Evolutionary conservation across 2,888 invertebrate species (phyloP), one percentile per base, ranked within the genome.

Genomic region (Sinelater perroti): DNA sequence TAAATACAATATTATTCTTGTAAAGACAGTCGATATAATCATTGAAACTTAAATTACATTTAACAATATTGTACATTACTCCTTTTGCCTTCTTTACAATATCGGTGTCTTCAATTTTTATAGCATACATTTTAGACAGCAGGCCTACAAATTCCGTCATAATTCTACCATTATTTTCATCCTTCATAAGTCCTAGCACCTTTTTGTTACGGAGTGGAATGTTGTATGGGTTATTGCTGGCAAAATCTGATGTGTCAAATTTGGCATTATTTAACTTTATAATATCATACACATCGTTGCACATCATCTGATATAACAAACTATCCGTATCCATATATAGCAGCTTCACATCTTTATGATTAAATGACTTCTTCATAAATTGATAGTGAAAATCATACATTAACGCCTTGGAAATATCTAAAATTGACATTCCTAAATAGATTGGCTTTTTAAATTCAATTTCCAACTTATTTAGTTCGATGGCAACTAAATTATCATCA

Each of bases 131-230:
- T 54, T 70, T 70, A 4, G 66, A 45, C 38, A 63, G 42, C 6
- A 72, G 47, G 1, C 71, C 73, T 1, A 71, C 61, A 60, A 71
- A 75, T 57, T 73, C 68, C 1, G 59, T 67, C 61, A 73, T 70
- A 10, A 70, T 61, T 42, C 50, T 38, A 2, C 72, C 71, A 17
- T 67, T 65, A 35, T 62, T 65, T 53, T 75, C 73, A 62, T 73
- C 72, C 59, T 74, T 73, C 67, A 74, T 70, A 28, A 72, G 46
- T 2, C 74, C 72, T 2, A 70, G 16, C 1, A 70, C 61, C 62
- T 72, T 72, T 57, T 70, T 72, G 38, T 71, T 71, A 1, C 42
- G 66, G 47, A 46, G 47, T 1, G 65, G 65, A 18, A 71, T 68
- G 10, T 33, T 28, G 47, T 38, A 57, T n/a, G 16, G 6, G 49